Percentiles rank a stretch among this genome's conserved stretches.
These are phyloP conservation scores for Sminthurinus aureus DNA, from an alignment of 2,888 invertebrate genomes.

Conservation along the genomic window DNA sequence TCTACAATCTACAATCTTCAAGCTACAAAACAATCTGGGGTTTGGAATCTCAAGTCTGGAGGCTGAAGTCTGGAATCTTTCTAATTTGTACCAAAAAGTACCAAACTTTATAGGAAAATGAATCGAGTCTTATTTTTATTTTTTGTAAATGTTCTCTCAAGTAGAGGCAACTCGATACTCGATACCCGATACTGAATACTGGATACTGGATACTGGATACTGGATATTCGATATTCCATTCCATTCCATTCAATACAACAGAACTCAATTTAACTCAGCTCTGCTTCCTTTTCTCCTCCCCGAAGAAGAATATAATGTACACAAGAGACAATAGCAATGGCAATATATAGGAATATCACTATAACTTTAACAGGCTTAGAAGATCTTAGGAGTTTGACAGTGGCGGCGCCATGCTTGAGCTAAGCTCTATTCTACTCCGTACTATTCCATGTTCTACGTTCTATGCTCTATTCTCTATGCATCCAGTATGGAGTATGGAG, in stretches of 20 bases:
- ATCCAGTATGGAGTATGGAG: too few species aligned
- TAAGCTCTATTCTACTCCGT: not conserved
- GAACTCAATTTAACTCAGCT: not conserved
- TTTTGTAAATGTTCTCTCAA: too few species aligned
- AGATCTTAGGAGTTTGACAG: slow-evolving; percentile 19
- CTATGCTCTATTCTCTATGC: not conserved
- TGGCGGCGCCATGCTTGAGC: too few species aligned
- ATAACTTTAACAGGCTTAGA: slow-evolving; percentile 12
- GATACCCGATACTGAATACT: too few species aligned
- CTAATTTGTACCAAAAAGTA: not conserved
- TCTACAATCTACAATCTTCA: too few species aligned
- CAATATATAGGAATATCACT: not conserved
- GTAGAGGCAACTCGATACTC: not conserved
- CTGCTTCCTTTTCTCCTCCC: not conserved
- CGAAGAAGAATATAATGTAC: not conserved
- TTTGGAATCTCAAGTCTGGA: too few species aligned
- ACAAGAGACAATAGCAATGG: too few species aligned
- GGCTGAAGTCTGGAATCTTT: not conserved
- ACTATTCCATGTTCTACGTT: not conserved
- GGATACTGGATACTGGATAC: too few species aligned
- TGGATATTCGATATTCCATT: not conserved
- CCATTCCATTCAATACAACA: too few species aligned
- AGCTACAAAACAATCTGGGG: too few species aligned
- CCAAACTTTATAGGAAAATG: too few species aligned
- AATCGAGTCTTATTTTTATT: too few species aligned